Evolutionary conservation across 2,888 invertebrate genomes (phyloP).

Genomic region (Aleiodes leptofemur): DNA sequence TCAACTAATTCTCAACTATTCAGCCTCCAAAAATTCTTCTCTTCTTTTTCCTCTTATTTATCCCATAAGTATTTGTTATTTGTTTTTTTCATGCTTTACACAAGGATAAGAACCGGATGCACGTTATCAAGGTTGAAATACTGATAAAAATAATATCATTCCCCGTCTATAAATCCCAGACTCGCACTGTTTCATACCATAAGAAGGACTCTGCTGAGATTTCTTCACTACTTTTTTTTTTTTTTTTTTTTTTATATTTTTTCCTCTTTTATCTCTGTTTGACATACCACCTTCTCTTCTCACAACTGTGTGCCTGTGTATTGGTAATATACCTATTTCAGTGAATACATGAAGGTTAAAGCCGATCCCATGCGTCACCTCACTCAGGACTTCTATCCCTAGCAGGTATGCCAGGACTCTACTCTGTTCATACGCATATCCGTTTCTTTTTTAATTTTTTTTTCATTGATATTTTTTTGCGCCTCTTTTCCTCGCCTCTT

Average conservation of each 20-base stretch:
- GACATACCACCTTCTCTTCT: constrained; percentile 39
- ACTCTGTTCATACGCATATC: constrained; percentile 1
- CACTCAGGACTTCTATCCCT: constrained; percentile 43
- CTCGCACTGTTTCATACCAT: constrained; percentile 34
- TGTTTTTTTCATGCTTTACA: constrained; percentile 57
- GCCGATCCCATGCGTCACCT: constrained; percentile 40
- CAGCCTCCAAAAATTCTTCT: no score
- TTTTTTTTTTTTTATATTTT: constrained; percentile 9
- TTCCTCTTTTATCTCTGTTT: constrained; percentile 53
- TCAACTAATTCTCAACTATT: no score
- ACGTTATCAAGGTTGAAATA: constrained; percentile 62
- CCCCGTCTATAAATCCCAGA: constrained; percentile 15
- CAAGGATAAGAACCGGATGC: constrained; percentile 67
- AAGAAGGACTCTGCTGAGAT: constrained; percentile 29
- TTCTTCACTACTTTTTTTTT: constrained; percentile 43
- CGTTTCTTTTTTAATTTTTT: constrained; percentile 7
- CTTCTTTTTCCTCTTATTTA: constrained; percentile 9
- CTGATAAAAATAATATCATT: constrained; percentile 53
- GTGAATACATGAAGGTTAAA: constrained; percentile 51
- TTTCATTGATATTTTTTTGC: background rate
- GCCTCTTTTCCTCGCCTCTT: constrained; percentile 6
- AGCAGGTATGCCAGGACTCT: constrained; percentile 49
- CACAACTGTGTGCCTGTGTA: constrained; percentile 8
- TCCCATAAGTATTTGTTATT: constrained; percentile 5
- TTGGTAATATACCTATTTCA: constrained; percentile 19